Percentiles rank a stretch among this genome's conserved stretches.
Evolutionary conservation across 2,888 invertebrate genomes (phyloP).

Genomic region (Lochmaea capreae): DNA sequence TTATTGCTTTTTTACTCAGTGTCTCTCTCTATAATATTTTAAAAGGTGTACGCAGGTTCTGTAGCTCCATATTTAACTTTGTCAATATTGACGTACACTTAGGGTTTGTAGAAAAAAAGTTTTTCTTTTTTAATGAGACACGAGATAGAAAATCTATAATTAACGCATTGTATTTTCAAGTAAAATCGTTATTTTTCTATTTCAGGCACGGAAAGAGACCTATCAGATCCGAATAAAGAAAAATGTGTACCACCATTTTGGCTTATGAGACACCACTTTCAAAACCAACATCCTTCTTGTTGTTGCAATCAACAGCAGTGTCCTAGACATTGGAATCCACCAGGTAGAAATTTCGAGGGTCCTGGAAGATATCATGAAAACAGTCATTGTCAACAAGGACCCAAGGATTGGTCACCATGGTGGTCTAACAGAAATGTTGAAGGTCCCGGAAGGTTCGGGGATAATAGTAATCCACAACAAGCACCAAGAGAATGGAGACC

Average conservation of each 20-base stretch:
- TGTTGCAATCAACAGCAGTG: neutral
- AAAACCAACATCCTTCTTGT: neutral
- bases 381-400: neutral
- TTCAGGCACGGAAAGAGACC: neutral
- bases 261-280: neutral
- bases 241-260: constrained; percentile 1
- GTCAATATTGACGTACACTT: no score
- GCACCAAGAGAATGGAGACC: neutral
- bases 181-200: neutral
- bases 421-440: neutral
- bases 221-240: neutral
- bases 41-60: no score
- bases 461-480: neutral
- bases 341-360: neutral
- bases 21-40: no score
- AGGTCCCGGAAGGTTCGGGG: neutral
- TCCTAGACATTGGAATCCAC: neutral
- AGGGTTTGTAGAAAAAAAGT: no score
- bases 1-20: no score
- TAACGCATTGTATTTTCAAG: no score
- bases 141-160: no score
- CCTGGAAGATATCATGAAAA: neutral
- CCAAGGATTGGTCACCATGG: neutral
- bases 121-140: no score
- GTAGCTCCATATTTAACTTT: no score